phyloP scores from a whole-genome alignment of 2,888 invertebrate genomes.

The Lumbricus terrestris region DNA sequence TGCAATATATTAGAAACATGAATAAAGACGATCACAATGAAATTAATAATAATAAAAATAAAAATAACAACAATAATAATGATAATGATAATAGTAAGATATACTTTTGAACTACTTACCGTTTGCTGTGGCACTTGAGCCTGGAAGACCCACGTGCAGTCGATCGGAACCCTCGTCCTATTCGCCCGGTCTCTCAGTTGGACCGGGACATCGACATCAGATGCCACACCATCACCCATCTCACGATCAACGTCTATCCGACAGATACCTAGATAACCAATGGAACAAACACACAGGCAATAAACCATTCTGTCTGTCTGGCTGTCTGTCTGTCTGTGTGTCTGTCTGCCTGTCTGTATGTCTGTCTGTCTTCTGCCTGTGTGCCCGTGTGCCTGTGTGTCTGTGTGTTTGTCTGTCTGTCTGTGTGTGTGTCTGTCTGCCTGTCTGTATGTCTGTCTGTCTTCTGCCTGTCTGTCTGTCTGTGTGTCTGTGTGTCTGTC shows the following conservation, averaged over 20 bases:
- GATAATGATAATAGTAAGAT: too few relatives aligned
- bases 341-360: too few relatives aligned
- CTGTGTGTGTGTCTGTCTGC: background rate
- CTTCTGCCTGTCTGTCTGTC: background rate
- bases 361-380: too few relatives aligned
- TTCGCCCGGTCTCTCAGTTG: constrained; percentile 41
- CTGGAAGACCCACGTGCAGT: constrained; percentile 56
- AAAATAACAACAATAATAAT: too few relatives aligned
- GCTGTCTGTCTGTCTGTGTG: too few relatives aligned
- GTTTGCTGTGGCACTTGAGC: constrained; percentile 41
- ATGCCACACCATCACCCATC: constrained; percentile 43
- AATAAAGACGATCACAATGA: too few relatives aligned
- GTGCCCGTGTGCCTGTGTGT: too few relatives aligned
- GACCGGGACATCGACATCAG: constrained; percentile 44
- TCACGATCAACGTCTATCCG: constrained; percentile 44
- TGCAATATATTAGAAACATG: too few relatives aligned
- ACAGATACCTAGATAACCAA: background rate
- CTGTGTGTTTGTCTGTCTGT: too few relatives aligned
- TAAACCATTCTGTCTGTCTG: too few relatives aligned
- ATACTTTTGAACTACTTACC: constrained; percentile 44
- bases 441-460: background rate
- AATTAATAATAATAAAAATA: too few relatives aligned
- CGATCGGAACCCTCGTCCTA: constrained; percentile 42
- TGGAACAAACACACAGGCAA: background rate
- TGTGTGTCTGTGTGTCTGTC: too few relatives aligned